Evolutionary conservation across 2,113 vertebrate species (phyloP), one percentile per base, ranked within the genome.

Genomic region (Hippocampus barbouri): DNA sequence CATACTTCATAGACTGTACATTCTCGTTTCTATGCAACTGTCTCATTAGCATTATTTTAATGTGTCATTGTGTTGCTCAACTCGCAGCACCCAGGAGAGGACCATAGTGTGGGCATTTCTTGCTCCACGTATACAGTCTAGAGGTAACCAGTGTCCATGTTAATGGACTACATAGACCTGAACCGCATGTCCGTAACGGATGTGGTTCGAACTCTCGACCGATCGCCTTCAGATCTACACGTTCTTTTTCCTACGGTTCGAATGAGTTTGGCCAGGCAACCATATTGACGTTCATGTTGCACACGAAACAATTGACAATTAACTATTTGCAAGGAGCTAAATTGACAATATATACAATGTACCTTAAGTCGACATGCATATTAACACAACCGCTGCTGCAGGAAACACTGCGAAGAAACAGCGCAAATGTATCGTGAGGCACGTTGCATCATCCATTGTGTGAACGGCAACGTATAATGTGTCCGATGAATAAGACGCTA

Each of bases 21-120:
- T 80, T 78, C 74, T 49, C 38, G 23, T 85, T 85, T 86, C 79
- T 71, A 77, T 76, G 83, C 89, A 82, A 79, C 75, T 45, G 71
- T 77, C 80, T 84, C 82, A 89, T 90, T 89, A 87, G 76, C 76
- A 86, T 86, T 80, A 83, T 71, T 68, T 66, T 75, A 87, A 87
- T 86, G 78, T 68, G 71, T 79, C 73, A 68, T 83, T 84, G 85
- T 85, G 83, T 90, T 86, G 81, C 85, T 88, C 78, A 85, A 73
- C 77, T 82, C 53, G 69, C 68, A 75, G 53, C 56, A 54, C 83
- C 78, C 68, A 47, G 64, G 77, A 83, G 82, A 81, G 69, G 65
- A 63, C 70, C 43, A 47, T 16, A 66, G 82, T 77, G 79, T 81
- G 80, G n/a, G 51, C 30, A 38, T 56, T 38, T 71, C n/a, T 2